Conservation (phyloP, 2,888 invertebrate species). For the Tortrix viridana region DNA sequence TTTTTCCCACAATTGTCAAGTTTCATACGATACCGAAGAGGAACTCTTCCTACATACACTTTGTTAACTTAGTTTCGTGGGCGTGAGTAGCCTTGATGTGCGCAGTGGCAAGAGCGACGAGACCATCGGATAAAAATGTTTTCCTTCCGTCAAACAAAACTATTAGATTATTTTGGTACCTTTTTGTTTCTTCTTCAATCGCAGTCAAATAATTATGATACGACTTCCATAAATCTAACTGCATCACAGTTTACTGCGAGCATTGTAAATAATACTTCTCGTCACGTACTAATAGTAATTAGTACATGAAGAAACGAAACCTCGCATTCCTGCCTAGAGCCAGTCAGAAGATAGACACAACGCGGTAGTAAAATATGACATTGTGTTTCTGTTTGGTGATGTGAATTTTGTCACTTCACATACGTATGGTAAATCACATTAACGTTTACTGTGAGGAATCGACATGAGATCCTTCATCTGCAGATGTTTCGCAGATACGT, state of each 20-base stretch:
- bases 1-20: constrained; percentile 33
- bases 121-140: background rate
- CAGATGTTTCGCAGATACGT: background rate
- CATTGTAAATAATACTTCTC: too few relatives aligned
- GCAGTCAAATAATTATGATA: background rate
- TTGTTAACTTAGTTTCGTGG: constrained; percentile 16
- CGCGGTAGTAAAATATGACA: background rate
- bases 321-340: background rate
- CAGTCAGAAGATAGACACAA: background rate
- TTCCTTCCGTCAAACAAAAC: background rate
- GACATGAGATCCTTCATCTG: constrained; percentile 1
- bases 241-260: too few relatives aligned
- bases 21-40: constrained; percentile 10
- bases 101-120: constrained; percentile 8
- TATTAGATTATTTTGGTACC: background rate
- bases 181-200: background rate
- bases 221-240: too few relatives aligned
- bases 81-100: constrained; percentile 32
- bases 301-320: background rate
- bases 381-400: background rate
- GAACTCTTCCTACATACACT: constrained; percentile 21
- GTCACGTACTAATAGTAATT: too few relatives aligned
- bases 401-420: constrained; percentile 9
- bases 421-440: constrained; percentile 3
- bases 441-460: constrained; percentile 1